Evolutionary conservation across 1,140 invertebrate species (phyloP), one percentile per base, ranked within the genome.

Genomic region (Asbolus verrucosus): DNA sequence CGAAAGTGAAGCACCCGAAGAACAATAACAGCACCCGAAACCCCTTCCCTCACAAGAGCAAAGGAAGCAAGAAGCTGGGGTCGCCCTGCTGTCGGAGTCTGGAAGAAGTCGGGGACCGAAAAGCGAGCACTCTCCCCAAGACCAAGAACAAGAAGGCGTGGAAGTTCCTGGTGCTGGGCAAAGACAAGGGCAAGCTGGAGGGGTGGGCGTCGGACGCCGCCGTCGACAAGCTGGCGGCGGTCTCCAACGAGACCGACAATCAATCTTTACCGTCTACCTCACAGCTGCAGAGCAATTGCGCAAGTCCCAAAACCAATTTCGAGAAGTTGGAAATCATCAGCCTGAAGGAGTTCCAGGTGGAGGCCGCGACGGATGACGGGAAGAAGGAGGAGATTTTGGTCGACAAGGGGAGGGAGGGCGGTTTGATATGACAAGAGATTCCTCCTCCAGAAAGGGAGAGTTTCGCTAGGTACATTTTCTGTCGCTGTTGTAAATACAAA

Each of bases 401-500:
- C 18, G 24, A 60, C 5, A 59, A 41, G 50, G 61, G 16, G 14
- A 65, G 38, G 43, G 38, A 65, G 9, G 39, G 63, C 8, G 30
- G 30, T 8, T 21, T 77, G 54, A 79, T 80, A 72, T 80, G 79
- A 79, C 77, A 78, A 63, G 75, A 80, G 67, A 73, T 78, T n/a
- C 76, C 75, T 70, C 73, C 76, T 60, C 72, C 74, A 3, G 79
- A 76, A 43, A 68, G 73, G 71, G 78, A 79, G 65, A 75, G 77
- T 65, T 79, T 80, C 50, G 71, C 78, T 69, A 78, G 76, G 66
- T 80, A 79, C 60, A 78, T 80, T 67, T 80, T 80, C 65, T 80
- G 79, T 79, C 79, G 76, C 38, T 80, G 79, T 75, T 80, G 79
- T 79, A 80, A 78, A 80, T 79, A 80, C 69, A 79, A 75, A 72